A percentile compares a stretch with the other conserved stretches of the same genome.
Evolutionary conservation across 2,888 invertebrate genomes (phyloP).

Genomic region (Creontiades dilutus): DNA sequence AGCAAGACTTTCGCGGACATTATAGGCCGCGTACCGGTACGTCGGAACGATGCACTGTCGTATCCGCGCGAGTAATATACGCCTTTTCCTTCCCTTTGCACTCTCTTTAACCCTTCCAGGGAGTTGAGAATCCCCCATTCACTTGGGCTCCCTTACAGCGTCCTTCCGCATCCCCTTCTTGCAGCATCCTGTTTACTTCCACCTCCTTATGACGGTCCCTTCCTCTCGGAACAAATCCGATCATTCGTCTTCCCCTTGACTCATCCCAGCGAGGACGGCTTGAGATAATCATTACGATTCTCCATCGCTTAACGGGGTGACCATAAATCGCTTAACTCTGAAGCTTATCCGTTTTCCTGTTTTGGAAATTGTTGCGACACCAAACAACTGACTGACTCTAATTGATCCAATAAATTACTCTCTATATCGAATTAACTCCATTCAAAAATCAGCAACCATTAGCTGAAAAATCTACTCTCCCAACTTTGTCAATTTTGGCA

Average conservation of each 20-base stretch:
- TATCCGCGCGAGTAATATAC: constrained; percentile 37
- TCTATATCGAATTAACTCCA: no score
- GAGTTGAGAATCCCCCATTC: neutral
- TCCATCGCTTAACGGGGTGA: no score
- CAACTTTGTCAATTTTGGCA: no score
- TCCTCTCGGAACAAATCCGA: neutral
- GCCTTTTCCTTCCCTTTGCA: constrained; percentile 43
- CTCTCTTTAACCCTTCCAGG: neutral
- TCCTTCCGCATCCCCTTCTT: constrained; percentile 14
- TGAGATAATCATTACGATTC: no score
- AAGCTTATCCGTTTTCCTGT: no score
- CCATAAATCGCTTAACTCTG: no score
- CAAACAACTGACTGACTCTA: no score
- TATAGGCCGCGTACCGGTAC: neutral
- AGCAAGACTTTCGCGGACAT: neutral
- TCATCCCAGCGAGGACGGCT: no score
- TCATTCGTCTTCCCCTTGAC: neutral
- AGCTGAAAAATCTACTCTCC: no score
- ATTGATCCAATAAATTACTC: no score
- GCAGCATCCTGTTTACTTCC: neutral
- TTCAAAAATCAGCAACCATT: no score
- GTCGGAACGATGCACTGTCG: neutral
- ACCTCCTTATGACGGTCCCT: neutral
- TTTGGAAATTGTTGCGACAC: no score
- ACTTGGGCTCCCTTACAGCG: neutral